These are phyloP conservation scores for Oreochromis spilurus DNA, from an alignment of 2,113 vertebrate species.

Conservation along the genomic window DNA sequence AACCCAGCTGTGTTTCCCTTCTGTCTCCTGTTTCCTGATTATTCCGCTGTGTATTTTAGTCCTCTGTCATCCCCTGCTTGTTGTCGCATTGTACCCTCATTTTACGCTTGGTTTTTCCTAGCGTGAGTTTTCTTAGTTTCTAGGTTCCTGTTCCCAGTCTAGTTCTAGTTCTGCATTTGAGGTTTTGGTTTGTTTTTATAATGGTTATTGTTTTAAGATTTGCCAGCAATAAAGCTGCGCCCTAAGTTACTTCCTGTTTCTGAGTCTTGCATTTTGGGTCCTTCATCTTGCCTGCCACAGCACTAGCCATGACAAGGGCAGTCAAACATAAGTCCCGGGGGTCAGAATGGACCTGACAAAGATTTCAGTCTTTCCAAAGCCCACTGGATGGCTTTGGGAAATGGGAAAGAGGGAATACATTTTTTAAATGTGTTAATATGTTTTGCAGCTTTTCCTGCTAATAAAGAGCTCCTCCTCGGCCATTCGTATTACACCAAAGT, in stretches of 20 bases:
- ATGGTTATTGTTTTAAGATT: not conserved
- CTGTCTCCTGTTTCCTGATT: not conserved
- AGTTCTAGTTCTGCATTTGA: not conserved
- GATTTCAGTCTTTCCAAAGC: not conserved
- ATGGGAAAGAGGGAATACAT: not conserved
- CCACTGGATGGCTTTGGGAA: not conserved
- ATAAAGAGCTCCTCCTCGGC: not conserved
- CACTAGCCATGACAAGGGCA: rapidly evolving
- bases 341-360: not conserved
- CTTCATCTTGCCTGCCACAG: not conserved
- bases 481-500: not conserved
- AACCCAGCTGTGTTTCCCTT: not conserved
- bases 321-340: not conserved
- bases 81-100: not conserved
- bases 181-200: not conserved
- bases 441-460: not conserved
- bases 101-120: rapidly evolving
- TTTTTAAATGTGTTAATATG: not conserved
- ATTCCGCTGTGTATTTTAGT: not conserved
- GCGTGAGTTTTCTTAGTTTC: not conserved
- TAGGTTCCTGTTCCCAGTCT: not conserved
- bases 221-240: not conserved
- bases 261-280: not conserved
- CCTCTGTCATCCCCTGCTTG: not conserved
- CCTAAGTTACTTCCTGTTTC: not conserved